Evolutionary conservation across 2,113 vertebrate genomes (phyloP).

Genomic region (Aptenodytes patagonicus): DNA sequence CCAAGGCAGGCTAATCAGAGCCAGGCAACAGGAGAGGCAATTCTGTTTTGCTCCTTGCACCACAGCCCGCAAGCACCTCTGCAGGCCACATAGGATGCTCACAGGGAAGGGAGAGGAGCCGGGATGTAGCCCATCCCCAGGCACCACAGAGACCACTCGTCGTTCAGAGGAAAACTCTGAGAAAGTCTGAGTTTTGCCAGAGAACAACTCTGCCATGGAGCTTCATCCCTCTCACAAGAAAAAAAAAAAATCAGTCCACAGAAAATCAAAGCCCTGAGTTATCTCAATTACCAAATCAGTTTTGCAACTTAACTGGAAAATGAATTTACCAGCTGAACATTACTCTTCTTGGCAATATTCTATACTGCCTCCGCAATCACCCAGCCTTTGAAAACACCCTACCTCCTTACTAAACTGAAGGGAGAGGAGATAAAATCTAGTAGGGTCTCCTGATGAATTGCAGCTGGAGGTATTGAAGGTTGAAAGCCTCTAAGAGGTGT

Average conservation of each 20-base stretch:
- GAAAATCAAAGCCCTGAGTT: not conserved
- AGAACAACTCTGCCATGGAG: not conserved
- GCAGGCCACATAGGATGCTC: not conserved
- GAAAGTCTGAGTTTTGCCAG: not conserved
- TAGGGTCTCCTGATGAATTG: not conserved
- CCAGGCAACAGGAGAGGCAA: not conserved
- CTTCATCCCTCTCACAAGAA: not conserved
- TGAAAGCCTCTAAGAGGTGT: not conserved
- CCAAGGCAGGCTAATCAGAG: not conserved
- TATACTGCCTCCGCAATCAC: not conserved
- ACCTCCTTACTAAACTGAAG: not conserved
- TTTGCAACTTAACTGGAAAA: not conserved
- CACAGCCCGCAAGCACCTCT: not conserved
- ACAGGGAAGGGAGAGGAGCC: not conserved
- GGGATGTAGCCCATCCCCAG: not conserved
- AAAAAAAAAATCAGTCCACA: not conserved
- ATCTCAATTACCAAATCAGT: not conserved
- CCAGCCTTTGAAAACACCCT: not conserved
- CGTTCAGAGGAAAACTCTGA: not conserved
- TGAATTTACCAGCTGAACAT: not conserved
- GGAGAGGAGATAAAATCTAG: not conserved
- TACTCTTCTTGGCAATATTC: not conserved
- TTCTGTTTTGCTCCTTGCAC: not conserved
- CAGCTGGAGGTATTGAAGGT: not conserved
- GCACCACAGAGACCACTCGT: not conserved